Base-by-base conservation (phyloP, 2,113 vertebrate species). In the Cromileptes altivelis region DNA sequence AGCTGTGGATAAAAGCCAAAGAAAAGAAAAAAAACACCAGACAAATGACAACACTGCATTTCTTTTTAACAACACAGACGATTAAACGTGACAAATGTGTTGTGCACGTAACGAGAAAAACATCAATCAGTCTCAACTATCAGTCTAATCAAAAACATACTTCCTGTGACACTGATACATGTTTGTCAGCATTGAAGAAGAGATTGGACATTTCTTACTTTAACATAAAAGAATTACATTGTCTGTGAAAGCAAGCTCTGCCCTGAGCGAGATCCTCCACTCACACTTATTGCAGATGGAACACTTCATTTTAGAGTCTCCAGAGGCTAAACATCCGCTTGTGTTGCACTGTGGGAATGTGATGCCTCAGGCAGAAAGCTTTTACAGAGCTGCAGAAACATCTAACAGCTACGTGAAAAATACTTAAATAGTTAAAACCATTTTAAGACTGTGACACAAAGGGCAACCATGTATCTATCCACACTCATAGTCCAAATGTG, bases 291-390 rank as follows among this genome's bases (percentile, higher is more conserved):
- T 47, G 75, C 69, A 78, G 30, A 69, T 18, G 21, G 10, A 23
- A 21, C 3, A 15, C 1, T 69, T 79, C 1, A 73, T 72, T 77
- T 82, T 23, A 56, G 18, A 69, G 25, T 77, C 71, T 65, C 76
- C 45, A 53, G 71, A 70, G 84, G 61, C 53, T 33, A 82, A 88
- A 89, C 75, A 82, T 89, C 75, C 15, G 62, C 19, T 33, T 30
- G 50, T 0, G 17, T 27, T 67, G 61, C 40, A 40, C 65, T n/a
- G 47, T 75, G 76, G 81, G 88, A 88, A 82, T 78, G 75, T 63
- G 53, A 65, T 57, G 78, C 75, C 84, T 87, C 4, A 0, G 73
- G 81, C 57, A 1, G 55, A 85, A 78, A 69, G 40, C 49, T 7
- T 85, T 60, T 70, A 82, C 82, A 6, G 19, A 58, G 53, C 62